phyloP scores from a whole-genome alignment of 2,797 vertebrate species.

The Melanotaenia maccullochi region DNA sequence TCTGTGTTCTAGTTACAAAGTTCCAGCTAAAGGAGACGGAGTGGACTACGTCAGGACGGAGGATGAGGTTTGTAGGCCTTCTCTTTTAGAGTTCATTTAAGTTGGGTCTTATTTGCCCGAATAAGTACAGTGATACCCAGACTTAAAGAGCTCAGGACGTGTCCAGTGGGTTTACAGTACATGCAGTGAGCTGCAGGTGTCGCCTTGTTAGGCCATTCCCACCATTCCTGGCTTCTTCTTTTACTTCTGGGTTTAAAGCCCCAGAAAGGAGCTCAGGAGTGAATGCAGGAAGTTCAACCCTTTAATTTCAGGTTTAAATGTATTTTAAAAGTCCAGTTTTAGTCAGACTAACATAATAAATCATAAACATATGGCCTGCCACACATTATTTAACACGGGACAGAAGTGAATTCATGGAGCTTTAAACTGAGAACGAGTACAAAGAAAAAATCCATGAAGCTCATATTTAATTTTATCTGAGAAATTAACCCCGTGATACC shows the following conservation, averaged over 20 bases:
- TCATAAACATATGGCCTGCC: neutral
- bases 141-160: neutral
- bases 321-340: neutral
- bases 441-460: too few relatives aligned
- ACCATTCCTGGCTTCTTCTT: neutral
- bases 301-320: neutral
- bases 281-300: neutral
- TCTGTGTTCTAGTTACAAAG: conserved; percentile 88
- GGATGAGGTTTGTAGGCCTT: conserved; percentile 88
- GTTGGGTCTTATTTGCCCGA: neutral
- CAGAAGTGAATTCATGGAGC: neutral
- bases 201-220: too few relatives aligned
- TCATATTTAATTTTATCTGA: too few relatives aligned
- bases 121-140: neutral
- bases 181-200: neutral
- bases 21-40: conserved; percentile 90
- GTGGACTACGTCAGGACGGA: conserved; percentile 96
- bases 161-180: neutral
- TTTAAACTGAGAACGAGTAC: neutral
- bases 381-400: neutral
- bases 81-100: neutral
- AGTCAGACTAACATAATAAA: neutral
- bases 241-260: neutral
- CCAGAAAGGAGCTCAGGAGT: neutral
- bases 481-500: too few relatives aligned